Conservation (phyloP, 2,113 vertebrate genomes). For the Lontra canadensis region DNA sequence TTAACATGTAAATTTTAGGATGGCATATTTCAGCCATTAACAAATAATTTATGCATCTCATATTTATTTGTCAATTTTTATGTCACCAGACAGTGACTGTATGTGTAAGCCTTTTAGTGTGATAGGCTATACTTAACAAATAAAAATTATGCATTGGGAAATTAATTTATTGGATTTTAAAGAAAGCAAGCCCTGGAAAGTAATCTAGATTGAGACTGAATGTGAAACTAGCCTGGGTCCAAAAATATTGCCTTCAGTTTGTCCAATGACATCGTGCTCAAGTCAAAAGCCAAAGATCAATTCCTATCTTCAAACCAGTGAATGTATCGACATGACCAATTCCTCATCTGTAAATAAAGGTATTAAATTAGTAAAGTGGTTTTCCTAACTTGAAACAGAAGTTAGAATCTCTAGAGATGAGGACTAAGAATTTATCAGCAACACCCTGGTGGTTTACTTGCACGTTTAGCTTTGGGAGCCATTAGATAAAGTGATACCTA, state of each 20-base stretch:
- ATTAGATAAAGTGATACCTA: background rate
- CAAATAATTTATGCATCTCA: background rate
- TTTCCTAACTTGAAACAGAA: background rate
- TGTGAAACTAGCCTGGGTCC: background rate
- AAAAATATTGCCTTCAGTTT: background rate
- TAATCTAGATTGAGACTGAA: background rate
- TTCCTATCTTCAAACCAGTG: background rate
- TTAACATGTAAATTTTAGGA: background rate
- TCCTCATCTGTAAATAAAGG: background rate
- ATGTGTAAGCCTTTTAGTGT: background rate
- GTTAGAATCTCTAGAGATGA: background rate
- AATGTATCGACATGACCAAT: background rate
- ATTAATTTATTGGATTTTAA: background rate
- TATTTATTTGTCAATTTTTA: background rate
- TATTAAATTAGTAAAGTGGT: background rate
- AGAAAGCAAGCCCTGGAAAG: background rate
- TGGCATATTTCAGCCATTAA: background rate
- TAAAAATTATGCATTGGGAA: background rate
- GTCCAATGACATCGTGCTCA: background rate
- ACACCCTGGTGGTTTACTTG: background rate
- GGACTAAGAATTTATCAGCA: background rate
- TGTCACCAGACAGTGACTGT: background rate
- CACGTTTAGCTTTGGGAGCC: background rate
- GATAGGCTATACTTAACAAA: background rate
- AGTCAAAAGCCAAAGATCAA: background rate